Base-by-base conservation (phyloP, 2,888 invertebrate genomes). In the Mesochorus sp. region DNA sequence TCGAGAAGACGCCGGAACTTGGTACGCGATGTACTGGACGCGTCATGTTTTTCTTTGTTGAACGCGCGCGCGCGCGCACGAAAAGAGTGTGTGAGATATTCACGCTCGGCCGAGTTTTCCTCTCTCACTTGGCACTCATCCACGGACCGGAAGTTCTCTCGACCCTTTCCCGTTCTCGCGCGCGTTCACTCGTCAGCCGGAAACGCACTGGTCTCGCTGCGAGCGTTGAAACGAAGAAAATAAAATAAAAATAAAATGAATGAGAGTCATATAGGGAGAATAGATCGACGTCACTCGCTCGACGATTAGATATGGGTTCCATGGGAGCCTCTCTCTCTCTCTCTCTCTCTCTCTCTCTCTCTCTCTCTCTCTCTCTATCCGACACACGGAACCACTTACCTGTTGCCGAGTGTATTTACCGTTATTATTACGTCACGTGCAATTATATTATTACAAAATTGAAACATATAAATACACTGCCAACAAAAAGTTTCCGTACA, bases 91-190 rank as follows among this genome's bases (percentile, higher is more conserved):
- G 53, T 51, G 51, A 62, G 49, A 53, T 31, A 57, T 78, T 82
- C 74, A 82, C 79, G 86, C 82, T 85, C 77, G 78, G 82, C 74
- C 82, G 83, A 71, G 39, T 34, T 64, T 26, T 62, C 61, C 57
- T 72, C 75, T 64, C 64, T 73, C 62, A 42, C 57, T n/a, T 42
- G 68, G 34, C 61, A 55, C 31, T 26, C 31, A 68, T 57, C 26
- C 39, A n/a, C 47, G 47, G 49, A 73, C 75, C 79, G 81, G 81
- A 82, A 80, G 80, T 47, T 74, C 37, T 70, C 78, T 57, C 68
- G 67, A 34, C 51, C 70, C 72, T 76, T 34, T 37, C 57, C 34
- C n/a, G 31, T 57, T 44, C 67, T 73, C n/a, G n/a, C 78, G 67
- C 74, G 73, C 76, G 53, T 26, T 76, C 55, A 49, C 75, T 76